Percentiles rank a stretch among this genome's conserved stretches.
phyloP scores from a whole-genome alignment of 2,888 invertebrate species.

The Sinodicranocentrus sp. region DNA sequence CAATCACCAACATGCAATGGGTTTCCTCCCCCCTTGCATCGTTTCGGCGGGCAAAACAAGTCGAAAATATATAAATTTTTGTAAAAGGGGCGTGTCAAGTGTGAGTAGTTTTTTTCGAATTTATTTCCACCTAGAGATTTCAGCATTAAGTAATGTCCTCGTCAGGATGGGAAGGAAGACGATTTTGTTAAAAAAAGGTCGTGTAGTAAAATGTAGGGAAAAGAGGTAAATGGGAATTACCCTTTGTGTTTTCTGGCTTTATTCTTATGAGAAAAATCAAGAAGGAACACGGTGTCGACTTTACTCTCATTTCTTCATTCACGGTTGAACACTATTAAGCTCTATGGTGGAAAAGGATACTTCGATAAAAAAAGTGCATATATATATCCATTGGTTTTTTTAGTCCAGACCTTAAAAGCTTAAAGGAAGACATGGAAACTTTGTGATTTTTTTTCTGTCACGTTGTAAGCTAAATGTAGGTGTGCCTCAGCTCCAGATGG shows the following conservation, averaged over 20 bases:
- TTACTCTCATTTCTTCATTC: not conserved
- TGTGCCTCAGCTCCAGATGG: not conserved
- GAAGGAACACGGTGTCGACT: not conserved
- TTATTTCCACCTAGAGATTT: slow-evolving; percentile 10
- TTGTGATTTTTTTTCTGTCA: not conserved
- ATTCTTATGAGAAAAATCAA: slow-evolving; percentile 1
- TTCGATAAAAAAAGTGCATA: too few species aligned
- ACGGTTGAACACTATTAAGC: too few species aligned
- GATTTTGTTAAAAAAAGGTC: not conserved
- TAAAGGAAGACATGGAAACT: not conserved
- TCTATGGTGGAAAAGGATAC: too few species aligned
- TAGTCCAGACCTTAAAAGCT: too few species aligned
- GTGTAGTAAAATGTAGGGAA: not conserved
- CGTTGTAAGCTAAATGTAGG: not conserved
- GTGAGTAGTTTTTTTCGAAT: not conserved
- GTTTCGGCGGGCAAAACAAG: too few species aligned
- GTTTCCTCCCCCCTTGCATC: too few species aligned
- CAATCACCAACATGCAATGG: too few species aligned
- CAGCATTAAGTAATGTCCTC: not conserved
- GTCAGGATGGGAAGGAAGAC: not conserved
- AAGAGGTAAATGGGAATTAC: not conserved
- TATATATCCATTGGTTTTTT: too few species aligned
- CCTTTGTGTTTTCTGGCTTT: not conserved
- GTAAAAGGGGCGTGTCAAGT: too few species aligned
- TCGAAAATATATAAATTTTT: too few species aligned